These are phyloP conservation scores for Drosophila ogumai DNA, from an alignment of 1,140 invertebrate species.

Conservation along the genomic window DNA sequence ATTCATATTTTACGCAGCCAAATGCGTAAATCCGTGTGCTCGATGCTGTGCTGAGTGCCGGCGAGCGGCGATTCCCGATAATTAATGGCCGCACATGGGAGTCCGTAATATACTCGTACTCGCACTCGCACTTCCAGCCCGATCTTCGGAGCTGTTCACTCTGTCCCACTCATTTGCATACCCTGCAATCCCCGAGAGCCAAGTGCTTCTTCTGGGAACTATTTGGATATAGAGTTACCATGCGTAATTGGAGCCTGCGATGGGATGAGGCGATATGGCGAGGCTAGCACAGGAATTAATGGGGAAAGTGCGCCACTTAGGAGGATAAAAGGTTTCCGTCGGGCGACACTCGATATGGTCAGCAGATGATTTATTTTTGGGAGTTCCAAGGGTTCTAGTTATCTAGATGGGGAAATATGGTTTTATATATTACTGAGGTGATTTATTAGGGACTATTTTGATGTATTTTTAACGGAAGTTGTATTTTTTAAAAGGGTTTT, in stretches of 20 bases:
- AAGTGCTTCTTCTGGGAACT: constrained; percentile 30
- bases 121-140: constrained; percentile 21
- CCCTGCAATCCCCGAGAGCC: constrained; percentile 18
- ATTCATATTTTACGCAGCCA: constrained; percentile 74
- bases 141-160: neutral
- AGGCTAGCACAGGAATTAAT: constrained; percentile 20
- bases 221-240: constrained; percentile 35
- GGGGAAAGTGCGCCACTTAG: constrained; percentile 44
- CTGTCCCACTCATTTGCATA: constrained; percentile 35
- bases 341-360: constrained; percentile 21
- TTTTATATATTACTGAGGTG: neutral
- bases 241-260: constrained; percentile 29
- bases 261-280: constrained; percentile 24
- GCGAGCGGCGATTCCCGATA: constrained; percentile 63
- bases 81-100: constrained; percentile 69
- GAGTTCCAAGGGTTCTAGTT: neutral
- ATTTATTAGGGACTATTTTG: constrained; percentile 11
- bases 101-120: constrained; percentile 42
- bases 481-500: neutral
- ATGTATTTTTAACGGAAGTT: constrained; percentile 6
- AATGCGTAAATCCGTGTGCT: constrained; percentile 57
- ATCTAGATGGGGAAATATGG: constrained; percentile 11
- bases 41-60: constrained; percentile 65
- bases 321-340: constrained; percentile 46
- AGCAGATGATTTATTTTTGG: constrained; percentile 31